Evolutionary conservation across 2,797 vertebrate species (phyloP).

Genomic region (Thunnus albacares): DNA sequence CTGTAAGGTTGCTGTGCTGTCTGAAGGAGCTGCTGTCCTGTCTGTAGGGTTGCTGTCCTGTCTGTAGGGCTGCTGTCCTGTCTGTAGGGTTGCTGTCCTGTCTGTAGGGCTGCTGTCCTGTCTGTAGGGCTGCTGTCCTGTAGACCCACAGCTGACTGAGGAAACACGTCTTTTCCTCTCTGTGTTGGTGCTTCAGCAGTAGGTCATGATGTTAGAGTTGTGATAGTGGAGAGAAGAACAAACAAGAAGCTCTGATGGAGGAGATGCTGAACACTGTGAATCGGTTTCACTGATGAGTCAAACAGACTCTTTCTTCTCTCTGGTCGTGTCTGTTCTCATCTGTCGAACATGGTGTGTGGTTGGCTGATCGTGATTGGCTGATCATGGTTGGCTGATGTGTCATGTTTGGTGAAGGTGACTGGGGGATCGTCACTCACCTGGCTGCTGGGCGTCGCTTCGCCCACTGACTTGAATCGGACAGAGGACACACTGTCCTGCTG

Average conservation of each 20-base stretch:
- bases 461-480: neutral
- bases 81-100: no score
- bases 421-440: slow-evolving; percentile 34
- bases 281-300: slow-evolving; percentile 16
- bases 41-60: no score
- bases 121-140: no score
- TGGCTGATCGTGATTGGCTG: slow-evolving; percentile 33
- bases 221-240: no score
- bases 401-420: slow-evolving; percentile 34
- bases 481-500: neutral
- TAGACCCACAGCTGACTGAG: neutral
- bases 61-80: no score
- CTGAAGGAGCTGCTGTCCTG: no score
- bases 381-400: slow-evolving; percentile 36
- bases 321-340: slow-evolving; percentile 57
- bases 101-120: no score
- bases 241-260: neutral
- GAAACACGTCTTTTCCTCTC: no score
- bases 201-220: no score
- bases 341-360: slow-evolving; percentile 2
- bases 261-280: neutral
- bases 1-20: no score
- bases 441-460: neutral
- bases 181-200: no score
- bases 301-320: neutral